Evolutionary conservation across 1,140 invertebrate genomes (phyloP), one percentile per base, ranked within the genome.

Genomic region (Drosophila sproati): DNA sequence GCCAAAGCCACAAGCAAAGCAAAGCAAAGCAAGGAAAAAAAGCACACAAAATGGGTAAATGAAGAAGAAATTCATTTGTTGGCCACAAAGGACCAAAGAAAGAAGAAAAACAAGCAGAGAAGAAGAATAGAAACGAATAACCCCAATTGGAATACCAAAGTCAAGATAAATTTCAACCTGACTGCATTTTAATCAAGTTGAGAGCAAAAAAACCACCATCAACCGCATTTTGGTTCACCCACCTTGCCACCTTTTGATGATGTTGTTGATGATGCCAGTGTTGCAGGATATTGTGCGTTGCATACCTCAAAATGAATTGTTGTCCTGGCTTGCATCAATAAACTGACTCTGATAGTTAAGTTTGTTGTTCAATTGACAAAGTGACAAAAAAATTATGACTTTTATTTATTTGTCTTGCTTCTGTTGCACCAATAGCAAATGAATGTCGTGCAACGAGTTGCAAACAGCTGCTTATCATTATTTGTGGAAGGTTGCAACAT

Each of bases 111-210:
- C 4, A 39, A 5, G 71, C 74, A 82, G 61, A 35, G 32, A 28
- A 28, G 28, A 6, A 62, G 20, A 20, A 20, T 20, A 43, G 34
- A 54, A 56, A 74, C 47, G 56, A 20, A 20, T 20, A 20, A 20
- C 20, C 20, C 20, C 47, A 82, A 87, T 71, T 50, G 75, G 73
- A 62, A 66, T 78, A 50, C 67, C 62, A 71, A 61, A 54, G 47
- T 12, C 56, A 37, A 66, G 73, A 73, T 43, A 68, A 72, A 73
- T 88, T 88, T 88, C 85, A 52, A 85, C 85, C 89, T 88, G 80
- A 88, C 85, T 88, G 85, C 85, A 88, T 89, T 88, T 88, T 88
- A 88, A 88, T 88, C 85, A 88, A 88, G 80, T 68, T 80, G 56
- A 82, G 64, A 83, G 85, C 69, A 60, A 61, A 68, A 72, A 82